Percentiles rank a stretch among this genome's conserved stretches.
Conservation (phyloP, 2,797 vertebrate species). For the Arrhamphus sclerolepis region DNA sequence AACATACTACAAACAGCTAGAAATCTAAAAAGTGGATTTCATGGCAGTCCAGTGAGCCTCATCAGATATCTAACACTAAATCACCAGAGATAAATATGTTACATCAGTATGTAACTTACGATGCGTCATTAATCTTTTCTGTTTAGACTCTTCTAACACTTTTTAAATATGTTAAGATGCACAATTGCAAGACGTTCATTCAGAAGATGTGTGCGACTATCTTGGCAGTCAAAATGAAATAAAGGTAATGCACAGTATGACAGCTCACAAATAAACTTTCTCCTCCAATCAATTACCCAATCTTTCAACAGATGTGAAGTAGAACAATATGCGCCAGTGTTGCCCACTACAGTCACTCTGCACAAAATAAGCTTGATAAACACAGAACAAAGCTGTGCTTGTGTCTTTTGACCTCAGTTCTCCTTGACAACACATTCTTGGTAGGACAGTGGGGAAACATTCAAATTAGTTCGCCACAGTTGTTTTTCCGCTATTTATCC, state of each 20-base stretch:
- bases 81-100: constrained; percentile 11
- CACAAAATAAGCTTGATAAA: constrained; percentile 54
- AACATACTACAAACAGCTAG: constrained; percentile 7
- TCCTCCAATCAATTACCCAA: constrained; percentile 49
- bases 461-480: constrained; percentile 56
- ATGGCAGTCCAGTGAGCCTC: constrained; percentile 31
- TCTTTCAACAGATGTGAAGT: constrained; percentile 47
- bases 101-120: constrained; percentile 17
- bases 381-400: constrained; percentile 72
- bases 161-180: constrained; percentile 8
- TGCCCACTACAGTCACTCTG: constrained; percentile 42
- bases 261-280: constrained; percentile 57
- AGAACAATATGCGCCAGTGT: constrained; percentile 67
- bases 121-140: constrained; percentile 12
- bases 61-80: constrained; percentile 43
- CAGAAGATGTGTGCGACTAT: constrained; percentile 20
- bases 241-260: constrained; percentile 30
- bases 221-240: constrained; percentile 33
- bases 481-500: constrained; percentile 67
- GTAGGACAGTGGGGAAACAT: constrained; percentile 62
- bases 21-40: constrained; percentile 37
- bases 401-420: constrained; percentile 71
- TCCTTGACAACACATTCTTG: constrained; percentile 74
- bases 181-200: constrained; percentile 26
- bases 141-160: constrained; percentile 17